phyloP scores from a whole-genome alignment of 2,888 invertebrate species.

The Gymnocheta viridis region DNA sequence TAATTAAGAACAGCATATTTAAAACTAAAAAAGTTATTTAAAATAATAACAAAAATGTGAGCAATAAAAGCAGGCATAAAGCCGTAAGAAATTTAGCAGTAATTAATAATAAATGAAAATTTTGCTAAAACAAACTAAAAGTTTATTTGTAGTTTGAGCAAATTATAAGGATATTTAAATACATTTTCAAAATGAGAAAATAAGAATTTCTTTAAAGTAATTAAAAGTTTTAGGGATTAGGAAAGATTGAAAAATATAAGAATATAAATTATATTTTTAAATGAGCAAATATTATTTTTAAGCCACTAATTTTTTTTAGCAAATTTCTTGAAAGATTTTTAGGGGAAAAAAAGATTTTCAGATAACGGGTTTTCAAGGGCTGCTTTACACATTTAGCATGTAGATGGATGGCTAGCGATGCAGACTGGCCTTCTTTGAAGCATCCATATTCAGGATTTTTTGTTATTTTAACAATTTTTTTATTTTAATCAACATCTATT shows the following conservation, averaged over 20 bases:
- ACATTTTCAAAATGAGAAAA: neutral
- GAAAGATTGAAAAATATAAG: neutral
- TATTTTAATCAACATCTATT: too few species aligned
- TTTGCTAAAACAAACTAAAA: conserved; percentile 6
- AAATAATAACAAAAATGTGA: conserved; percentile 1
- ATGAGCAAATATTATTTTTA: too few species aligned
- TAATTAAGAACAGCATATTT: neutral
- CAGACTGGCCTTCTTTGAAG: too few species aligned
- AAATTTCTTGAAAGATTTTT: too few species aligned
- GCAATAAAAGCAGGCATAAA: neutral
- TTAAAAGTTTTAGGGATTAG: neutral
- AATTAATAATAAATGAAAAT: conserved; percentile 28
- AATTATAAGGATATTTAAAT: neutral
- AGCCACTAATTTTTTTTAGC: too few species aligned
- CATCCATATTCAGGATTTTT: too few species aligned
- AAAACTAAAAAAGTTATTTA: conserved; percentile 9
- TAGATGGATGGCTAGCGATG: too few species aligned
- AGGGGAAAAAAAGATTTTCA: too few species aligned
- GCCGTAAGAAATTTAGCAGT: conserved; percentile 1
- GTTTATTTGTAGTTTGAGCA: neutral
- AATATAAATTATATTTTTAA: too few species aligned
- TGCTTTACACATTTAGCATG: too few species aligned
- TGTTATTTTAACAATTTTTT: too few species aligned
- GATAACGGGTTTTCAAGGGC: too few species aligned
- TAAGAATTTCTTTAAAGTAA: neutral